A percentile compares a stretch with the other conserved stretches of the same genome.
These are phyloP conservation scores for Patagioenas fasciata DNA, from an alignment of 2,113 vertebrate genomes.

Conservation along the genomic window DNA sequence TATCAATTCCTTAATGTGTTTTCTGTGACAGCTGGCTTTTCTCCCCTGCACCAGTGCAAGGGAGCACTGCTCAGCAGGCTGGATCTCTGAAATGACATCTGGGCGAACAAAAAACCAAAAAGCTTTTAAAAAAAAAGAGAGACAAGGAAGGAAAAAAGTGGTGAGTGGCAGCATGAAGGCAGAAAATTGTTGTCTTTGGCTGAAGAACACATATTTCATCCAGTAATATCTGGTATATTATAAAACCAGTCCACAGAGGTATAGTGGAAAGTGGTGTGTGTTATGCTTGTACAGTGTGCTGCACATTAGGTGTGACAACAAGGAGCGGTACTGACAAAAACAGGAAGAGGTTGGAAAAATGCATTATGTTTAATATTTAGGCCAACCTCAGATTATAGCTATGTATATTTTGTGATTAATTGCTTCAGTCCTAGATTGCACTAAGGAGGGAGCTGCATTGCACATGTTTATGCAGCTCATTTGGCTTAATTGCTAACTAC, in stretches of 20 bases:
- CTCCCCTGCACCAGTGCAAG: not conserved
- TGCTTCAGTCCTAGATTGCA: not conserved
- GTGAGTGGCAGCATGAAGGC: not conserved
- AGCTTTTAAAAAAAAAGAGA: not conserved
- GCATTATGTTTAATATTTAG: not conserved
- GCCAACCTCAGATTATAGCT: not conserved
- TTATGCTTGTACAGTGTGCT: not conserved
- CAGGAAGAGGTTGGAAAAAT: not conserved
- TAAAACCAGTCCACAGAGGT: not conserved
- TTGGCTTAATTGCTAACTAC: not conserved
- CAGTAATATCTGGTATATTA: not conserved
- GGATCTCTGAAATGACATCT: not conserved
- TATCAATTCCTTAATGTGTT: slow-evolving; percentile 4
- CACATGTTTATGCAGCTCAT: not conserved
- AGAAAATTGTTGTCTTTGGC: not conserved
- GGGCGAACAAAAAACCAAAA: not conserved
- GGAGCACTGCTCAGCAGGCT: not conserved
- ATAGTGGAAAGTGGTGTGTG: not conserved
- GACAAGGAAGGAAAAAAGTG: not conserved
- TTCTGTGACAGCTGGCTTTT: not conserved
- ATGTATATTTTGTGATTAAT: not conserved
- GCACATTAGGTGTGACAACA: not conserved
- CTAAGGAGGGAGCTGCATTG: not conserved
- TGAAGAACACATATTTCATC: not conserved
- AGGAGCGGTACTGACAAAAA: not conserved